Percentiles rank a stretch among this genome's conserved stretches.
These are phyloP conservation scores for Callitettix versicolor DNA, from an alignment of 1,140 invertebrate genomes.

Conservation along the genomic window DNA sequence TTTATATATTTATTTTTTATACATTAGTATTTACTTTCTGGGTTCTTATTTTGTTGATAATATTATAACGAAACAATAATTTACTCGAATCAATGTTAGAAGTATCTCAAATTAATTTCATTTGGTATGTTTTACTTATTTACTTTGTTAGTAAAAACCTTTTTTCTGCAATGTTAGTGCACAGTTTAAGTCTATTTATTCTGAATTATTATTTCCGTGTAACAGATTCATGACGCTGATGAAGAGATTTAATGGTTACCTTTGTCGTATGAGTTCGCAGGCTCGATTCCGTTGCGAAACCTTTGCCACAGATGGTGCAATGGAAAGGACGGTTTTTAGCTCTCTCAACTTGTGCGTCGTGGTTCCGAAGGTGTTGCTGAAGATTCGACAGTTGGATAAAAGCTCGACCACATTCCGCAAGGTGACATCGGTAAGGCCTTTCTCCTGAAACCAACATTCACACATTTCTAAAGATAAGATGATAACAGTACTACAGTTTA, in stretches of 20 bases:
- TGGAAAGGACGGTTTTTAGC: slow-evolving; percentile 91
- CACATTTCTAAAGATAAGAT: not conserved
- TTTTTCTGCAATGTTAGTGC: no score
- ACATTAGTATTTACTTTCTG: no score
- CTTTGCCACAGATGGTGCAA: slow-evolving; percentile 92
- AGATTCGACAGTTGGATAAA: slow-evolving; percentile 96
- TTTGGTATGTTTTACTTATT: no score
- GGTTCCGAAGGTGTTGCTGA: slow-evolving; percentile 91
- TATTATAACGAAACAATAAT: no score
- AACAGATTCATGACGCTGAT: no score
- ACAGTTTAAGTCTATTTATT: no score
- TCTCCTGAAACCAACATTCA: slow-evolving; percentile 59
- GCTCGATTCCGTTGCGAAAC: slow-evolving; percentile 91
- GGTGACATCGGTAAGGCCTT: slow-evolving; percentile 91
- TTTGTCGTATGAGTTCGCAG: slow-evolving; percentile 90
- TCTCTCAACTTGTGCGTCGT: slow-evolving; percentile 89
- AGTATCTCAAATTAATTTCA: no score
- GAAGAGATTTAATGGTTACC: slow-evolving; percentile 68
- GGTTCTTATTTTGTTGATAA: no score
- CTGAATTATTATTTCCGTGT: no score
- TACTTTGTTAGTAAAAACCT: no score
- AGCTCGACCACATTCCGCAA: slow-evolving; percentile 87
- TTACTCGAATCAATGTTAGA: no score
- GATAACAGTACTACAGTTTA: not conserved
- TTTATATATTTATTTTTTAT: no score